A percentile compares a stretch with the other conserved stretches of the same genome.
Evolutionary conservation across 37 sponge, comb jelly and placozoan genomes (phyloP).

Genomic region (Eunapius fragilis): DNA sequence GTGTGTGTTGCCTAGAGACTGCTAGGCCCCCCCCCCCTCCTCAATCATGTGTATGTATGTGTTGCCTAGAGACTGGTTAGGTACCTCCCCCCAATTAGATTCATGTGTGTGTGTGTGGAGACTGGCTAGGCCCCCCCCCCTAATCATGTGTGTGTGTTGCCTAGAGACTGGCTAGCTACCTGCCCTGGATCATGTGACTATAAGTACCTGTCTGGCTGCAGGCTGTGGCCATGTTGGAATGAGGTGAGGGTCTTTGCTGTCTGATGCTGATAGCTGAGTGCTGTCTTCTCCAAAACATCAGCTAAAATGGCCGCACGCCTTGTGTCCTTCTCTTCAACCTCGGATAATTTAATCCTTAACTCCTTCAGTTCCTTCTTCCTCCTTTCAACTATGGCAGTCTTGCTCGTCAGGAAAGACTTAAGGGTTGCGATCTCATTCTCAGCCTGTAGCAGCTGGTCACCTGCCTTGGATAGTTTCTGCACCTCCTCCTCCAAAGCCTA

Average conservation of each 20-base stretch:
- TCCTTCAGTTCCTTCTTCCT: constrained; percentile 72
- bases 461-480: constrained; percentile 37
- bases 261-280: constrained; percentile 69
- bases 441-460: constrained; percentile 66
- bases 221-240: not conserved
- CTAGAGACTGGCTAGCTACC: too few relatives aligned
- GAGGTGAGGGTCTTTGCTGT: not conserved
- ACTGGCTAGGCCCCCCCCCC: too few relatives aligned
- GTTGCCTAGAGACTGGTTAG: too few relatives aligned
- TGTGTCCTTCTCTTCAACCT: constrained; percentile 73
- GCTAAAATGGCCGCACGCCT: constrained; percentile 82
- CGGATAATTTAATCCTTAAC: constrained; percentile 26
- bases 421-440: constrained; percentile 78
- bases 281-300: constrained; percentile 88
- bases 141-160: too few relatives aligned
- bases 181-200: too few relatives aligned
- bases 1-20: too few relatives aligned
- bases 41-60: too few relatives aligned
- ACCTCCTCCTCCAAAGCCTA: constrained; percentile 85
- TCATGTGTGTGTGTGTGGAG: too few relatives aligned
- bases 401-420: constrained; percentile 75
- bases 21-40: too few relatives aligned
- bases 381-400: constrained; percentile 81
- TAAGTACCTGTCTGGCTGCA: too few relatives aligned
- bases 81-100: too few relatives aligned